Percentiles rank a stretch among this genome's conserved stretches.
phyloP scores from a whole-genome alignment of 2,113 vertebrate species.

The Anhinga rufa region DNA sequence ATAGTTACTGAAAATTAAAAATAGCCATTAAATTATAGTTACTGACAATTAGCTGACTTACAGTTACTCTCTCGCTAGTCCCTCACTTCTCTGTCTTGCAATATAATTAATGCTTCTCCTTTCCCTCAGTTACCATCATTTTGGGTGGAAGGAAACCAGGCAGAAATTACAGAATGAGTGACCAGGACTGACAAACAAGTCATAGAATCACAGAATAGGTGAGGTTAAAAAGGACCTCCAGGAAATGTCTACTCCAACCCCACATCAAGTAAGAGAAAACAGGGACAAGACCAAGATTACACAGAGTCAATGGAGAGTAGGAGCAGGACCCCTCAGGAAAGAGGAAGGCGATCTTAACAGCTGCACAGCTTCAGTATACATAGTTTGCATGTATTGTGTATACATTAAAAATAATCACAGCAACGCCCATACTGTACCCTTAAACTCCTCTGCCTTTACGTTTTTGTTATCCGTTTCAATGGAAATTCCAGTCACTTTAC shows the following conservation, averaged over 20 bases:
- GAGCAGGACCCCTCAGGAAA: not conserved
- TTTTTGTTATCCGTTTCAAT: constrained; percentile 63
- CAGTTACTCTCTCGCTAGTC: not conserved
- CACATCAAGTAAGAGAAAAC: not conserved
- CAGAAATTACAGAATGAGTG: not conserved
- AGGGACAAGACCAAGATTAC: not conserved
- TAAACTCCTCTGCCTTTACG: constrained; percentile 73
- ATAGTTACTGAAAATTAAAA: not conserved
- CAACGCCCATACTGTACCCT: constrained; percentile 64
- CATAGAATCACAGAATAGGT: not conserved
- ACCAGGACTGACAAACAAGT: not conserved
- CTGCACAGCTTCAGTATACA: not conserved
- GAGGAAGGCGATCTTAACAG: not conserved
- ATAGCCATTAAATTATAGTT: not conserved
- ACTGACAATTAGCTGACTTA: not conserved
- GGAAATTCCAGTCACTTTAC: constrained; percentile 59
- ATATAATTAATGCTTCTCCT: not conserved
- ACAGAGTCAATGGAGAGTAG: not conserved
- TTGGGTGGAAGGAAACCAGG: not conserved
- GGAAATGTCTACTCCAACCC: not conserved
- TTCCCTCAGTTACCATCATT: not conserved
- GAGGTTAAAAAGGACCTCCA: not conserved
- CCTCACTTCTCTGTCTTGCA: not conserved
- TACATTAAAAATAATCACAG: not conserved
- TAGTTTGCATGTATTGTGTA: not conserved